A percentile compares a stretch with the other conserved stretches of the same genome.
Evolutionary conservation across 2,797 vertebrate genomes (phyloP).

Genomic region (Schizopygopsis malacanthus): DNA sequence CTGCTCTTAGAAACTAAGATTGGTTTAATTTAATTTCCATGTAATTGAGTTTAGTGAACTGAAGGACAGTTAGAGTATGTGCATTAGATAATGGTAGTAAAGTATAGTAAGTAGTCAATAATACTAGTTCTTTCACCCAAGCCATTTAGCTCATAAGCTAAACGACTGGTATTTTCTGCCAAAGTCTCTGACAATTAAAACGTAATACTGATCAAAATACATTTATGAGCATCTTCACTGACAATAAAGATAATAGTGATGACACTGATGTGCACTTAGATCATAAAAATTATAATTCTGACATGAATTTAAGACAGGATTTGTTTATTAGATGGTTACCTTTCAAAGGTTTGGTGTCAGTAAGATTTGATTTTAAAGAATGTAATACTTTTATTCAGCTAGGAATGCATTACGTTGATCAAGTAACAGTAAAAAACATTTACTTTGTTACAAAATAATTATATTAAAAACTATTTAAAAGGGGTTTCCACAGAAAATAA

Average conservation of each 20-base stretch:
- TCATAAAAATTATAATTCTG: neutral
- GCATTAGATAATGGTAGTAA: neutral
- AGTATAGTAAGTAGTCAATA: neutral
- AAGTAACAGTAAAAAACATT: no score
- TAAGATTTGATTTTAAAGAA: neutral
- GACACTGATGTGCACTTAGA: neutral
- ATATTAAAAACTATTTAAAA: neutral
- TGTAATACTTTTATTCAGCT: no score
- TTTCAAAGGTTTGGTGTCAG: neutral
- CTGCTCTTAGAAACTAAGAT: neutral
- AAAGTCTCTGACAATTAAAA: neutral
- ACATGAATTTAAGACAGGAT: neutral
- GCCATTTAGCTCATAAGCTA: neutral
- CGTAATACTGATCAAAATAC: neutral
- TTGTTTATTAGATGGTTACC: neutral
- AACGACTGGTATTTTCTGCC: neutral
- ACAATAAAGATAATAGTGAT: neutral
- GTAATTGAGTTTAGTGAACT: neutral
- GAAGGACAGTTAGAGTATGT: neutral
- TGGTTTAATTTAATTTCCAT: constrained; percentile 4
- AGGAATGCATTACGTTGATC: no score
- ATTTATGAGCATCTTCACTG: neutral
- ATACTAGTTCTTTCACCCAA: neutral
- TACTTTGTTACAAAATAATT: neutral
- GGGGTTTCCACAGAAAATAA: neutral